A percentile compares a stretch with the other conserved stretches of the same genome.
Evolutionary conservation across 2,113 vertebrate genomes (phyloP).

Genomic region (Lepus timidus): DNA sequence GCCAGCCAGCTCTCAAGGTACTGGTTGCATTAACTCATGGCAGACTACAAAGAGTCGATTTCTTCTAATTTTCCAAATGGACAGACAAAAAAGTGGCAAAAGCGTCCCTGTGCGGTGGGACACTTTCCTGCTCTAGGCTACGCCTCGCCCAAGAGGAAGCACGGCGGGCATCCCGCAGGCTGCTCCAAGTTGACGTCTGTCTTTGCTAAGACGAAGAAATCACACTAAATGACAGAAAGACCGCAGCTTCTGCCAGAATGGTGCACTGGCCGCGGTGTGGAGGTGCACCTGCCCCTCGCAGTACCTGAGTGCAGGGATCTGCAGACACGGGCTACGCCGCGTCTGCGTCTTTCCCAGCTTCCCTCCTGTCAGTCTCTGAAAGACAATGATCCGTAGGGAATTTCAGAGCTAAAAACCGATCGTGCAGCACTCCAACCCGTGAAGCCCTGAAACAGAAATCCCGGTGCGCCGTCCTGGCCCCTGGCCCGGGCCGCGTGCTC

Average conservation of each 20-base stretch:
- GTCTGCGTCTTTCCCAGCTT: constrained; percentile 64
- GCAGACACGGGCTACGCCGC: constrained; percentile 75
- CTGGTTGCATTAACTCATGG: constrained; percentile 50
- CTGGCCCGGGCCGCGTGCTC: neutral
- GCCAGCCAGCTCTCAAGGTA: constrained; percentile 80
- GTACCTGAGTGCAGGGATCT: constrained; percentile 89
- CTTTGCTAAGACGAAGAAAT: constrained; percentile 78
- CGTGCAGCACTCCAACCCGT: constrained; percentile 70
- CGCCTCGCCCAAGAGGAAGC: constrained; percentile 65
- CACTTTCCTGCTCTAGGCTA: constrained; percentile 53
- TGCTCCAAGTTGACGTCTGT: constrained; percentile 18
- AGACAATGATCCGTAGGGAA: constrained; percentile 78
- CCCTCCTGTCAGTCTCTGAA: constrained; percentile 80
- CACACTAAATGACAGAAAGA: constrained; percentile 63
- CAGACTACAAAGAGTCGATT: constrained; percentile 44
- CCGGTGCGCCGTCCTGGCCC: constrained; percentile 44
- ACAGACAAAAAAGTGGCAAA: constrained; percentile 61
- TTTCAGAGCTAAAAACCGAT: constrained; percentile 80
- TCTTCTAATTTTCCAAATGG: constrained; percentile 57
- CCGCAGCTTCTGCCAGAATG: constrained; percentile 67
- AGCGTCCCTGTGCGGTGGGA: constrained; percentile 22
- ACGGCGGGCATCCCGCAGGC: neutral
- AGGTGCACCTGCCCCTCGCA: constrained; percentile 67
- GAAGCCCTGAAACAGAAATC: constrained; percentile 74
- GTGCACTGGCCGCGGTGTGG: constrained; percentile 71